Conservation (phyloP, 2,888 invertebrate genomes). For the Dryomyza anilis region DNA sequence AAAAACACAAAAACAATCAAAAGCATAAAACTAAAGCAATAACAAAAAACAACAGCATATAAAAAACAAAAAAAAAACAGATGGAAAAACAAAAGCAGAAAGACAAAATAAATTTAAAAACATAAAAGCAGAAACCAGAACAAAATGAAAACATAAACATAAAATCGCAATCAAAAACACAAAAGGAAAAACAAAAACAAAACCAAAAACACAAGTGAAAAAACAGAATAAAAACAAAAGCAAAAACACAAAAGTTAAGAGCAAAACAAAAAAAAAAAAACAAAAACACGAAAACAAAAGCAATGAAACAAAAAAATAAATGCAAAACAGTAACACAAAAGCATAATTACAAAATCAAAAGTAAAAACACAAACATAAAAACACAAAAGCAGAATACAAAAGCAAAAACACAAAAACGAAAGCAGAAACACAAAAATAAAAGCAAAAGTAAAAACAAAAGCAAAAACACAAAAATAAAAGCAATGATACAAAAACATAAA, state of each 20-base stretch:
- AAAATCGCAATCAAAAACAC: not conserved
- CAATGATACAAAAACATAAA: no score
- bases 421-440: no score
- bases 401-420: no score
- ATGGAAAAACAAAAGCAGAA: not conserved
- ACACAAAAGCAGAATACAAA: no score
- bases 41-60: not conserved
- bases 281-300: no score
- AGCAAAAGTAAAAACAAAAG: no score
- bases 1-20: not conserved
- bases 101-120: not conserved
- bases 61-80: not conserved
- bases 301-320: no score
- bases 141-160: not conserved
- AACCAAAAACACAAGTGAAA: not conserved
- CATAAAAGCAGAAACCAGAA: no score
- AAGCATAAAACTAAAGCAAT: not conserved
- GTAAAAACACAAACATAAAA: no score
- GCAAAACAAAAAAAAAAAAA: not conserved
- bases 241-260: not conserved
- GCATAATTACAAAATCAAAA: no score
- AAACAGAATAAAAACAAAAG: not conserved
- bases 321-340: no score
- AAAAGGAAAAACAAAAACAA: not conserved
- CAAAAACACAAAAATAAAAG: no score